Conservation (phyloP, 2,113 vertebrate genomes). For the Geococcyx californianus region DNA sequence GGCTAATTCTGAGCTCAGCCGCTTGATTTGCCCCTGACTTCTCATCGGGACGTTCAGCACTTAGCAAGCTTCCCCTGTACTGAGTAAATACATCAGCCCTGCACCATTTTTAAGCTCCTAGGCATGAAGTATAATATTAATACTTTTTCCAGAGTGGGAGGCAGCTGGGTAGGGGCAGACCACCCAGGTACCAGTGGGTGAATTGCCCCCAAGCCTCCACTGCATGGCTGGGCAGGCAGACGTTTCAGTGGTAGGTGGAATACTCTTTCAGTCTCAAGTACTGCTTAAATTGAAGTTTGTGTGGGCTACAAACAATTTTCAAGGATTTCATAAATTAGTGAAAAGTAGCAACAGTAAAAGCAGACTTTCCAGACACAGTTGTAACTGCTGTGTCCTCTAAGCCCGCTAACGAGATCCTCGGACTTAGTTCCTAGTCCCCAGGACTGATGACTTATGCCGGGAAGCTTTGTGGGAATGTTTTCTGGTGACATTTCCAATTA, state of each 20-base stretch:
- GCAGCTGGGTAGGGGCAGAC: background rate
- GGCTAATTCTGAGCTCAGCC: background rate
- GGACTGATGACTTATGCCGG: background rate
- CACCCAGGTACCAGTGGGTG: background rate
- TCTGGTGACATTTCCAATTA: constrained; percentile 10
- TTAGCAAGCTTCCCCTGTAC: background rate
- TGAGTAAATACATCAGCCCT: background rate
- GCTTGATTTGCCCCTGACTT: background rate
- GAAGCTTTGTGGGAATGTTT: background rate
- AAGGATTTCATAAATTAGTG: background rate
- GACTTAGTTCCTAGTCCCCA: background rate
- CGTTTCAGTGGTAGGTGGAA: background rate
- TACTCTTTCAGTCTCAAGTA: background rate
- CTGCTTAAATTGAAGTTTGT: background rate
- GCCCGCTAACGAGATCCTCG: background rate
- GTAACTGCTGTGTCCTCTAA: background rate
- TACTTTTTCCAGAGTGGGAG: background rate
- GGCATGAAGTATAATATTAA: background rate
- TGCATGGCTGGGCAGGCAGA: fast-evolving
- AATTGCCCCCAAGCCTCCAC: background rate
- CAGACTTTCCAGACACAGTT: background rate
- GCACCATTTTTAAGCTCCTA: background rate
- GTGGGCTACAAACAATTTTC: background rate
- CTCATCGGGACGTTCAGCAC: background rate
- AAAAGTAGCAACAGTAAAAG: background rate